Base-by-base conservation (phyloP, 2,888 invertebrate genomes). In the Dione vanillae region DNA sequence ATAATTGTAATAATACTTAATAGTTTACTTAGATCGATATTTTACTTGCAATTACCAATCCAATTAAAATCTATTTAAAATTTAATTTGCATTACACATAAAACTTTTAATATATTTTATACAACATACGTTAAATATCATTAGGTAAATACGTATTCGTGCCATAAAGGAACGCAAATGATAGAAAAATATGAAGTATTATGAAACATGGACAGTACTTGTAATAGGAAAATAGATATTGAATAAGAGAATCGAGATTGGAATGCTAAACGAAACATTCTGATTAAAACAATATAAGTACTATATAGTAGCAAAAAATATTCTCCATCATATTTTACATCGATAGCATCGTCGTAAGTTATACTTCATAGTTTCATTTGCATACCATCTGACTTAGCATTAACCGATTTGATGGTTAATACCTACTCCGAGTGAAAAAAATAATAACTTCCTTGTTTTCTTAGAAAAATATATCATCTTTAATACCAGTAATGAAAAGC, bases 401-500 rank as follows among this genome's bases (percentile, higher is more conserved):
- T 37, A 6, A 41, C 59, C 14, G 52, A 47, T 51, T 64, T 56
- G 51, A 56, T 54, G 52, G 20, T 41, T 61, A 45, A 37, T 67
- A 19, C 51, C 68, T 62, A 43, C 16, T 54, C 45, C 56, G 62
- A 68, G 51, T 65, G 49, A 40, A 65, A 41, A 54, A 72, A 74
- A 67, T 27, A 65, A 74, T 61, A 67, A 70, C 67, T 72, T 52
- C n/a, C 27, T 19, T 64, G 40, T 65, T 56, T 54, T 59, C 67
- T 69, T 59, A 58, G 68, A 73, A 73, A 35, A 75, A 72, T 76
- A 72, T 77, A 81, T 72, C 74, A 73, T 73, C 74, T 73, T 72
- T 71, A 70, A 74, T 67, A 75, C 70, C 69, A 74, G 80, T 81
- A 84, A 86, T 84, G 82, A 85, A 88, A 89, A 88, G 85, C 83